These are phyloP conservation scores for Oligia latruncula DNA, from an alignment of 2,888 invertebrate species.

Conservation along the genomic window DNA sequence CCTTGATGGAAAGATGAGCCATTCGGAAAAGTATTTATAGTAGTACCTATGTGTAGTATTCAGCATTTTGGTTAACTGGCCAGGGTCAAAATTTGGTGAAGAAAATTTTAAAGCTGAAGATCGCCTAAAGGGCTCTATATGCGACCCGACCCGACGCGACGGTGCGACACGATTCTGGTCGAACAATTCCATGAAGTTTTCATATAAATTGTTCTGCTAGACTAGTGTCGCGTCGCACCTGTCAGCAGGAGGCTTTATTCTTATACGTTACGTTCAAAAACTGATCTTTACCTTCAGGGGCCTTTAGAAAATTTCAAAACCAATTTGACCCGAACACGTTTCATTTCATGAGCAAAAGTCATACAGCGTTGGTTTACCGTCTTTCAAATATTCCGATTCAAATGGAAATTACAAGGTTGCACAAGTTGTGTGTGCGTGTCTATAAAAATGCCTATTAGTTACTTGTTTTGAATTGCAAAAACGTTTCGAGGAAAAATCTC, in stretches of 20 bases:
- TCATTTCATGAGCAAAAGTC: not conserved
- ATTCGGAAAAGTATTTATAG: no score
- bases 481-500: slow-evolving; percentile 50
- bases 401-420: slow-evolving; percentile 45
- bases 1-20: not conserved
- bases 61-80: no score
- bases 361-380: not conserved
- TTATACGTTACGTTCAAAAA: not conserved
- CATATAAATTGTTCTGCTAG: no score
- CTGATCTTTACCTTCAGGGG: not conserved
- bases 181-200: no score
- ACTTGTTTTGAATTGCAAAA: slow-evolving; percentile 50
- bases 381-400: slow-evolving; percentile 40
- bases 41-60: no score
- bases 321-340: not conserved
- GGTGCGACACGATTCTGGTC: no score
- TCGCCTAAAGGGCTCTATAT: no score
- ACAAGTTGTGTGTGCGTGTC: slow-evolving; percentile 18
- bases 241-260: not conserved
- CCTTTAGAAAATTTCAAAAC: not conserved
- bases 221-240: no score
- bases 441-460: slow-evolving; percentile 50
- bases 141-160: no score
- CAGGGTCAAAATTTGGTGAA: not conserved
- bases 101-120: not conserved